Percentiles rank a stretch among this genome's conserved stretches.
Conservation (phyloP, 2,113 vertebrate species). For the Bambusicola thoracicus region DNA sequence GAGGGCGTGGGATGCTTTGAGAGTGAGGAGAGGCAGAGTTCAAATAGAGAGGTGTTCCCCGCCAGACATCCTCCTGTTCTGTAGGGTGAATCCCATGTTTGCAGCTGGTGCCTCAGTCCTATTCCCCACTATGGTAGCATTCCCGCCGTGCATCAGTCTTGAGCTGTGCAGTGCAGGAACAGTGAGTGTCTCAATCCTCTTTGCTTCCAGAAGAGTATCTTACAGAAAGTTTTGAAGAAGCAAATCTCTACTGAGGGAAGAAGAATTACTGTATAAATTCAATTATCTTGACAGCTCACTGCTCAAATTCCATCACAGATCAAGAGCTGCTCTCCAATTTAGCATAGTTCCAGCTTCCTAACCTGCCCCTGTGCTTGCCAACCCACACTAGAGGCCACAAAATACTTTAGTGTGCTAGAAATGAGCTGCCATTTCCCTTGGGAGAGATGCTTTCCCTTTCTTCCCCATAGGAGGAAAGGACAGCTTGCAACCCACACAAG, state of each 20-base stretch:
- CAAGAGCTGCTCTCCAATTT: constrained; percentile 42
- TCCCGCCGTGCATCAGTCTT: background rate
- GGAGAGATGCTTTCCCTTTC: background rate
- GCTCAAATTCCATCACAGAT: constrained; percentile 43
- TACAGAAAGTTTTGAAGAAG: background rate
- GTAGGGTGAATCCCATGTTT: background rate
- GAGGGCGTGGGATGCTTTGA: background rate
- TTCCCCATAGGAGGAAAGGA: background rate
- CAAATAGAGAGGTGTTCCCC: rapidly evolving
- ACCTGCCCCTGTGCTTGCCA: background rate
- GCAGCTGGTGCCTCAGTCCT: background rate
- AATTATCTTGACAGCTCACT: constrained; percentile 47
- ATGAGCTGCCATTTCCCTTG: background rate
- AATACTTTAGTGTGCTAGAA: background rate
- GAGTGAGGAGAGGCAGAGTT: background rate
- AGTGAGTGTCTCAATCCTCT: rapidly evolving
- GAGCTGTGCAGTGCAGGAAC: background rate
- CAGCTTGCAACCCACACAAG: background rate
- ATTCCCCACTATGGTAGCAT: background rate
- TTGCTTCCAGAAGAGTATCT: background rate
- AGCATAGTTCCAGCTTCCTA: constrained; percentile 38
- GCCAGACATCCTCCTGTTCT: background rate
- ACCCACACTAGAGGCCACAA: background rate
- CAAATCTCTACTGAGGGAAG: background rate
- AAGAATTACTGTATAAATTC: constrained; percentile 38